Percentiles rank a stretch among this genome's conserved stretches.
Evolutionary conservation across 2,888 invertebrate genomes (phyloP).

Genomic region (Leptinotarsa rubiginosa): DNA sequence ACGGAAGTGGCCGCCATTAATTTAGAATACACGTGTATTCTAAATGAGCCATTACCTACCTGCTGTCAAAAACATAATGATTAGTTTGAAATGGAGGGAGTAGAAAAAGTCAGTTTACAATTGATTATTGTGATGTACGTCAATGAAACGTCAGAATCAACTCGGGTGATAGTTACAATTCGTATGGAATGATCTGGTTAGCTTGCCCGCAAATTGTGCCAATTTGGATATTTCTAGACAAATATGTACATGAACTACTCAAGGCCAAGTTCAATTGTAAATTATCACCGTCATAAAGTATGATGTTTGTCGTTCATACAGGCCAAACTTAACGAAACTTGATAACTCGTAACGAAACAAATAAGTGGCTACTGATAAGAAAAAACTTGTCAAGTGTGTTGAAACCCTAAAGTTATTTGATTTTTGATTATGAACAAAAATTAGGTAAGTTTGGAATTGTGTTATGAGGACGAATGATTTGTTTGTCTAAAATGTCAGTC

Average conservation of each 20-base stretch:
- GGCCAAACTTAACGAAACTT: neutral
- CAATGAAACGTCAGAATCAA: too few relatives aligned
- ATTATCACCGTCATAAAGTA: neutral
- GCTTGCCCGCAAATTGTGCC: neutral
- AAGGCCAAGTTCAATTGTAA: neutral
- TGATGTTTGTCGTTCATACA: neutral
- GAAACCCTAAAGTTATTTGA: neutral
- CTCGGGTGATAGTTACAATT: too few relatives aligned
- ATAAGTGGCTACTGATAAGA: neutral
- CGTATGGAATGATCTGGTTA: neutral
- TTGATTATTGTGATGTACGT: too few relatives aligned
- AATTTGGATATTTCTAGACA: neutral
- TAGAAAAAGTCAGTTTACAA: too few relatives aligned
- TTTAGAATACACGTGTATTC: too few relatives aligned
- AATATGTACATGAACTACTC: neutral
- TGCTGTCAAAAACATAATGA: too few relatives aligned
- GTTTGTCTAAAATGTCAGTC: too few relatives aligned
- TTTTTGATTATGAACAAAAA: neutral
- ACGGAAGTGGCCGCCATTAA: too few relatives aligned
- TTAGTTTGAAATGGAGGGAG: too few relatives aligned
- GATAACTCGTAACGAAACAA: neutral
- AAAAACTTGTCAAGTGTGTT: neutral
- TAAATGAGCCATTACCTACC: too few relatives aligned
- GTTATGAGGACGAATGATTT: too few relatives aligned
- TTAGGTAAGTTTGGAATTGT: too few relatives aligned